phyloP scores from a whole-genome alignment of 2,888 invertebrate species.

The Unio delphinus region DNA sequence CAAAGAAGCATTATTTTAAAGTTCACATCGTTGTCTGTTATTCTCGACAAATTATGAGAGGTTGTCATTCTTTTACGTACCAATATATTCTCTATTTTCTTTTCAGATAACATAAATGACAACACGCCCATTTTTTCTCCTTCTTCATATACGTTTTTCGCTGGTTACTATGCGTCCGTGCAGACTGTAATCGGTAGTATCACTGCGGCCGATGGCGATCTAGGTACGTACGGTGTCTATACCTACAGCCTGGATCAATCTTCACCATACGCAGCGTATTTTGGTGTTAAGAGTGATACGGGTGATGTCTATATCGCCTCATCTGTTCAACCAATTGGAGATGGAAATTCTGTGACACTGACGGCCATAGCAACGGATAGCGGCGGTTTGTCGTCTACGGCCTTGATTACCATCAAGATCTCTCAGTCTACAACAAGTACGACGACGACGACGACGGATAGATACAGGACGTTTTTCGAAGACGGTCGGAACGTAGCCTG shows the following conservation, averaged over 20 bases:
- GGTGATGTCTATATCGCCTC: slow-evolving; percentile 16
- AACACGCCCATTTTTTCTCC: slow-evolving; percentile 41
- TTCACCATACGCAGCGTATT: slow-evolving; percentile 12
- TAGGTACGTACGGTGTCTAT: slow-evolving; percentile 14
- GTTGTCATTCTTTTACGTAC: too few species aligned
- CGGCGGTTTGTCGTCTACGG: too few species aligned
- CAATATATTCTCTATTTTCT: too few species aligned
- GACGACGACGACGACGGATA: slow-evolving; percentile 6
- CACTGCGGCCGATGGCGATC: slow-evolving; percentile 27
- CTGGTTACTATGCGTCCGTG: slow-evolving; percentile 21
- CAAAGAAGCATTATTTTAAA: too few species aligned
- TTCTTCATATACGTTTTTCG: slow-evolving; percentile 15
- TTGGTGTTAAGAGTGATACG: slow-evolving; percentile 13
- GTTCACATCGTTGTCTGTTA: too few species aligned
- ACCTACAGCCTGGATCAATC: slow-evolving; percentile 25
- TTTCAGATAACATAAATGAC: slow-evolving; percentile 26
- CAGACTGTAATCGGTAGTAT: slow-evolving; percentile 19
- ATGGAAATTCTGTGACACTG: too few species aligned
- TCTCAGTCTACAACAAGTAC: slow-evolving; percentile 13
- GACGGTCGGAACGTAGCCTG: slow-evolving; percentile 12
- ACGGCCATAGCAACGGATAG: too few species aligned
- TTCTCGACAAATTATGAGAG: too few species aligned
- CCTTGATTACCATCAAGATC: too few species aligned
- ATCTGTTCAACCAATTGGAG: neutral
- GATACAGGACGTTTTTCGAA: slow-evolving; percentile 15